Base-by-base conservation (phyloP, 37 sponge, comb jelly and placozoan species). In the Dysidea cf. avara region DNA sequence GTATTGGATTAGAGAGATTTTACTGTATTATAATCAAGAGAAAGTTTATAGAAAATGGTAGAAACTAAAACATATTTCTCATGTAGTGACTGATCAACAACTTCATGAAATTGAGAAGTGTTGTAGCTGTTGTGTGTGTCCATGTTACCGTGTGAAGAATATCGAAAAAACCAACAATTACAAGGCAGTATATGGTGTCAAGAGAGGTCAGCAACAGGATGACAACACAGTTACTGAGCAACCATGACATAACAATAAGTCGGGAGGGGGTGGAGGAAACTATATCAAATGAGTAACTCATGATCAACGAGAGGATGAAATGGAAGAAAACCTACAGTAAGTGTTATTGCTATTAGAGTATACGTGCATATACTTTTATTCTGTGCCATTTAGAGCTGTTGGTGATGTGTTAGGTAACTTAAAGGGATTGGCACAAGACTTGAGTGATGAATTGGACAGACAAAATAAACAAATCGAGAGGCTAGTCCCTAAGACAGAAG, bases 251-350 rank as follows among this genome's bases (percentile, higher is more conserved):
- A 51, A 39, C 2, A 26, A 32, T n/a, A 51, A 34, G 3, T 53
- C 67, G 4, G 85, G 82, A 20, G 72, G 72, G 21, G n/a, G n/a
- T n/a, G n/a, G n/a, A n/a, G 74, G 68, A 6, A 83, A 78, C 18
- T 83, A 62, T 31, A 62, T 94, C 29, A 80, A 94, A 39, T 72
- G 92, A 25, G 78, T 97, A 21, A 88, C 92, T 1, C 69, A 83
- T 21, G 96, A 94, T 56, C 79, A 79, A 29, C 31, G 98, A 37
- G 99, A 97, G 62, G 95, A 92, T 55, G 95, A 93, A 61, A 93
- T 97, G 93, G 95, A 97, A 33, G 90, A 88, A n/a, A 97, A 97
- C 57, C 58, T 97, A 4, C 69, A 79, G 93, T 91, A 29, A 80
- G 92, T 84, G 9, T 7, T 43, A 43, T n/a, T n/a, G n/a, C n/a